Conservation (phyloP, 1,140 invertebrate genomes). For the Daktulosphaira vitifoliae region DNA sequence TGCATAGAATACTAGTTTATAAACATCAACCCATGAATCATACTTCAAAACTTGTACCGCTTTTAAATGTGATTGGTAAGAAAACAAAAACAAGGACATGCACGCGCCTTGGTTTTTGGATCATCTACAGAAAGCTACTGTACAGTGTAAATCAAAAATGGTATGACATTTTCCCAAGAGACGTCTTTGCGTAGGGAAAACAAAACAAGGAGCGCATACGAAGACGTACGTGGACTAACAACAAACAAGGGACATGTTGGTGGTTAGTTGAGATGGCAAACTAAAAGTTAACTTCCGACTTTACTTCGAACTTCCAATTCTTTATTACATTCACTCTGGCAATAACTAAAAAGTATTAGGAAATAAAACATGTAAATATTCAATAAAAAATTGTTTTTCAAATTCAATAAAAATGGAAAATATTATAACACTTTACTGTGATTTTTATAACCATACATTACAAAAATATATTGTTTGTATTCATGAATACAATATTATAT, state of each 20-base stretch:
- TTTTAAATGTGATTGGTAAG: not conserved
- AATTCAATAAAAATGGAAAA: no score
- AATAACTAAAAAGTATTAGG: no score
- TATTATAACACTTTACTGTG: no score
- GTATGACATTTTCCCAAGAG: slow-evolving; percentile 23
- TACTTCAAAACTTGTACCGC: not conserved
- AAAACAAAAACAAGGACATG: not conserved
- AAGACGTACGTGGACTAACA: slow-evolving; percentile 1
- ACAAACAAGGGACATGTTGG: slow-evolving; percentile 19
- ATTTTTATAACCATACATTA: no score
- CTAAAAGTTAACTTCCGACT: slow-evolving; percentile 18
- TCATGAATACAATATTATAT: no score
- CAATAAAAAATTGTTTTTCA: no score
- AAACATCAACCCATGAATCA: no score
- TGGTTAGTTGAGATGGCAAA: not conserved
- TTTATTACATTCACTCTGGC: no score
- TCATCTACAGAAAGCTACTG: no score
- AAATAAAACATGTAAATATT: no score
- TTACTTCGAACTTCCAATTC: slow-evolving; percentile 9
- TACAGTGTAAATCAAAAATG: slow-evolving; percentile 19
- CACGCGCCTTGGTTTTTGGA: not conserved
- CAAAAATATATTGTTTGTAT: no score
- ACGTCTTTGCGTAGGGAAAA: not conserved
- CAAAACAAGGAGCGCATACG: not conserved
- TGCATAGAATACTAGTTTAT: no score